Base-by-base conservation (phyloP, 1,140 invertebrate genomes). In the Zophobas atratus region DNA sequence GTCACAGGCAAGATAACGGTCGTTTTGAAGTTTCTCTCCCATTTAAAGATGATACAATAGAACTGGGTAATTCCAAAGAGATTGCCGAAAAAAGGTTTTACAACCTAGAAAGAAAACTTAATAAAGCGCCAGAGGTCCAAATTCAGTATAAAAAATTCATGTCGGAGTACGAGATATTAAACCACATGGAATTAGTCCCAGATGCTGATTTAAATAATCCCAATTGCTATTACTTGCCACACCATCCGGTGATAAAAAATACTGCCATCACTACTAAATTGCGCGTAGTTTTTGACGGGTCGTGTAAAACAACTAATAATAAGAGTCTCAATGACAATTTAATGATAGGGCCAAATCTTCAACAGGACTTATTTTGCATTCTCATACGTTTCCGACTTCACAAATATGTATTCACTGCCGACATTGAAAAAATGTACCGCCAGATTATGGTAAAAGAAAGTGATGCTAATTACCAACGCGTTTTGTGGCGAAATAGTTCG, bases 341-440 rank as follows among this genome's bases (percentile, higher is more conserved):
- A 35, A 39, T 81, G 0, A 77, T 76, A 2, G 86, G 86, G n/a
- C 85, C 86, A 1, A 83, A 82, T 70, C 72, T 88, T 0, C 86
- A 86, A 63, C 76, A 79, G 6, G 83, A 85, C 6, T 49, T 87
- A 8, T 43, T 79, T n/a, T 67, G 71, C 1, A 76, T 87, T 32
- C 4, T 87, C 0, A n/a, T 84, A 0, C 67, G 82, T 1, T 87
- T 85, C 76, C 76, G 86, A 46, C 51, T 20, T 1, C 77, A 83
- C 56, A 32, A n/a, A 35, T 78, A 81, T 38, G 81, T 82, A 1
- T 33, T 84, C 2, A 78, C 70, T 41, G 84, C 83, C 1, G 88
- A 89, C 57, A 84, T 89, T 1, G 73, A 79, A n/a, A 86, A 87
- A 77, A 89, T 89, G 87, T 90, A 88, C 77, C 60, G 88, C 6